These are phyloP conservation scores for Arrhopalites spinosus DNA, from an alignment of 2,888 invertebrate genomes.

Conservation along the genomic window DNA sequence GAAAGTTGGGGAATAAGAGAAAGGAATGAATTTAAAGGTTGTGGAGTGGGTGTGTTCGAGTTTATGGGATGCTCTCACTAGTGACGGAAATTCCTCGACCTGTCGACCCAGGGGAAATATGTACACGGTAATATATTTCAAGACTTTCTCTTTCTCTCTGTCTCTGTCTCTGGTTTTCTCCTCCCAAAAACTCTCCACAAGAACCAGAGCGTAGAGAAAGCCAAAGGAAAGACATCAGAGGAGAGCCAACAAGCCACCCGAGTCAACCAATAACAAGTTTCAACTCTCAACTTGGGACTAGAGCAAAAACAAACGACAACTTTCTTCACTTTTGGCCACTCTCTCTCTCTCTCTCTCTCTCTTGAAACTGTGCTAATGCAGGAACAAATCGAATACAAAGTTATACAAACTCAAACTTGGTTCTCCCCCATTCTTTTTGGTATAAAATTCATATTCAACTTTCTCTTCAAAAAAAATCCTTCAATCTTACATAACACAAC, in stretches of 20 bases:
- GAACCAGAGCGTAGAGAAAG: not conserved
- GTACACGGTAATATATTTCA: slow-evolving; percentile 22
- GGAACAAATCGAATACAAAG: slow-evolving; percentile 4
- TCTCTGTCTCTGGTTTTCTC: not conserved
- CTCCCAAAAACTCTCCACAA: not conserved
- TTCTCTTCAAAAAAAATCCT: too few species aligned
- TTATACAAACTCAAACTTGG: not conserved
- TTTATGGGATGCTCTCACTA: slow-evolving; percentile 23
- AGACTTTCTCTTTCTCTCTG: not conserved
- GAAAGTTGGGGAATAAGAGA: slow-evolving; percentile 1
- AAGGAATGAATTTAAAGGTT: slow-evolving; percentile 29
- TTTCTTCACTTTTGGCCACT: not conserved
- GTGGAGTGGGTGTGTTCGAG: slow-evolving; percentile 16
- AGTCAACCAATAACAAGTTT: slow-evolving; percentile 18
- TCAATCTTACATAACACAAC: not conserved
- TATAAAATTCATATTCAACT: not conserved
- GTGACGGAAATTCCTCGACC: slow-evolving; percentile 25
- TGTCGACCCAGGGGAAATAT: slow-evolving; percentile 33
- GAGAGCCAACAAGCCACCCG: slow-evolving; percentile 22
- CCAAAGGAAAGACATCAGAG: not conserved
- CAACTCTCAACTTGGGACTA: slow-evolving; percentile 1
- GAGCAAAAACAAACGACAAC: slow-evolving; percentile 16
- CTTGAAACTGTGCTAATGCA: not conserved
- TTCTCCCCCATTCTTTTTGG: not conserved
- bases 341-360: too few species aligned